A percentile compares a stretch with the other conserved stretches of the same genome.
phyloP scores from a whole-genome alignment of 2,113 vertebrate species.

The Calonectris borealis region DNA sequence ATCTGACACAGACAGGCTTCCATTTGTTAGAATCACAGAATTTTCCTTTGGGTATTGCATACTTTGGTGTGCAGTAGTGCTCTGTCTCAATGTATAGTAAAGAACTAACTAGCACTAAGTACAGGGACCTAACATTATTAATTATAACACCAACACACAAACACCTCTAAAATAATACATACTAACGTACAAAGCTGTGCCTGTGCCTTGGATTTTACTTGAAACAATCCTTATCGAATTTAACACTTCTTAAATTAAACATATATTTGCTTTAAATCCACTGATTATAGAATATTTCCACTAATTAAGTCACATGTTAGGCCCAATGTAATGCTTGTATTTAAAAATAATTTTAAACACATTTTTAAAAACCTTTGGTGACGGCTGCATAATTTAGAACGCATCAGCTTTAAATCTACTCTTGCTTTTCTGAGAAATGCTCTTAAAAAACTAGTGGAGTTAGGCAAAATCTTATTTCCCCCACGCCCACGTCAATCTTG shows the following conservation, averaged over 20 bases:
- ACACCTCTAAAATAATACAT: constrained; percentile 71
- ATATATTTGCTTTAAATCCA: constrained; percentile 58
- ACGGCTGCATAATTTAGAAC: constrained; percentile 47
- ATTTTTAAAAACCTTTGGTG: constrained; percentile 68
- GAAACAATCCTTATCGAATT: constrained; percentile 52
- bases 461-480: not conserved
- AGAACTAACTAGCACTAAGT: constrained; percentile 70
- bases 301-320: constrained; percentile 52
- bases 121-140: constrained; percentile 62
- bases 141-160: constrained; percentile 73
- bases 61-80: constrained; percentile 84
- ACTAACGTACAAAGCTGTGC: constrained; percentile 71
- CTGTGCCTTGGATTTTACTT: constrained; percentile 67
- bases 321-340: constrained; percentile 49
- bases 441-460: not conserved
- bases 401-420: not conserved
- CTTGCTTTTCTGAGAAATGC: not conserved
- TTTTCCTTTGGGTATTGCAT: constrained; percentile 78
- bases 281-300: constrained; percentile 54
- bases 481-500: not conserved
- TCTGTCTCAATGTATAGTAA: constrained; percentile 76
- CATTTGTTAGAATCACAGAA: constrained; percentile 65
- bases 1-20: constrained; percentile 72
- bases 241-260: constrained; percentile 42
- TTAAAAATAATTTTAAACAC: constrained; percentile 60